Evolutionary conservation across 2,113 vertebrate species (phyloP).

Genomic region (Menura novaehollandiae): DNA sequence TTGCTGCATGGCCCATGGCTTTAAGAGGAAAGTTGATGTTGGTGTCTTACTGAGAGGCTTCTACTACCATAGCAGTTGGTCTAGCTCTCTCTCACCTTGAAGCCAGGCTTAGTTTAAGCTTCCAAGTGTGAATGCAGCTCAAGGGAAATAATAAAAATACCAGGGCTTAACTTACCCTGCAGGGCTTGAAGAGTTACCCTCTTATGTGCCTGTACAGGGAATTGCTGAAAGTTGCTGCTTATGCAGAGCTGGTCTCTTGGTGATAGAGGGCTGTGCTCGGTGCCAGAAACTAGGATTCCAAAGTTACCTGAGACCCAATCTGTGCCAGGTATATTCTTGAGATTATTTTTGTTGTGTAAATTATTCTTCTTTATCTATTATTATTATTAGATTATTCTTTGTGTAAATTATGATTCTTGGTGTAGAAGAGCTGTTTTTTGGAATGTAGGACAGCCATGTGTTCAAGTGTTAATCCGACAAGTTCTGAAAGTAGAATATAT

Average conservation of each 20-base stretch:
- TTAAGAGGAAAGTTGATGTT: background rate
- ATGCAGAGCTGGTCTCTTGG: background rate
- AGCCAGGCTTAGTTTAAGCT: background rate
- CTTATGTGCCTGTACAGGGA: too few relatives aligned
- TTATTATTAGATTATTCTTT: background rate
- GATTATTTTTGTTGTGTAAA: background rate
- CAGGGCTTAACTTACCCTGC: background rate
- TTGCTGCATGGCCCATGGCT: background rate
- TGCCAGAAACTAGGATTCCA: background rate
- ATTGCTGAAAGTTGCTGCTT: background rate
- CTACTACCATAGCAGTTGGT: background rate
- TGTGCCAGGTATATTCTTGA: background rate
- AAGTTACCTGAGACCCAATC: background rate
- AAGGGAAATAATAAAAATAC: background rate
- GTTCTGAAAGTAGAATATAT: background rate
- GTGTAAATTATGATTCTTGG: background rate
- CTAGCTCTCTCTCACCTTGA: background rate
- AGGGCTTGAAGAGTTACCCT: background rate
- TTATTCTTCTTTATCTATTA: background rate
- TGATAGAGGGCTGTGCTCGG: background rate
- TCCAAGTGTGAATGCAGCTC: background rate
- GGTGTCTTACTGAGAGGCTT: background rate
- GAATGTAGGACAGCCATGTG: background rate
- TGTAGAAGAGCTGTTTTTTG: background rate
- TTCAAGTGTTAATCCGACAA: background rate